Percentiles rank a stretch among this genome's conserved stretches.
phyloP scores from a whole-genome alignment of 2,888 invertebrate species.

The Tenodera sinensis region DNA sequence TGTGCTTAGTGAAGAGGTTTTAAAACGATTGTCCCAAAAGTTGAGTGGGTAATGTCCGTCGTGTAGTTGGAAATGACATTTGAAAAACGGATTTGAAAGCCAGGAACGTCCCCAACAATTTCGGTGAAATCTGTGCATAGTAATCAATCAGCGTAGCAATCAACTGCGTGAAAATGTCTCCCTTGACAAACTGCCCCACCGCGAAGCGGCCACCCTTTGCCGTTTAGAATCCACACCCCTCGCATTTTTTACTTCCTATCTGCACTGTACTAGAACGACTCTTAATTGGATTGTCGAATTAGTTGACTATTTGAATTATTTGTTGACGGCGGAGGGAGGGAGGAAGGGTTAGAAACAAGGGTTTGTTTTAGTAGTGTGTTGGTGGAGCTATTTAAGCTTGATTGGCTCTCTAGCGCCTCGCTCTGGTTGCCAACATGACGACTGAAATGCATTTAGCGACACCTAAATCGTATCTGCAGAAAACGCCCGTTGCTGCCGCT shows the following conservation, averaged over 20 bases:
- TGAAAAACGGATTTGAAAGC: background rate
- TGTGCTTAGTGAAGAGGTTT: too few species aligned
- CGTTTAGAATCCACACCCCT: background rate
- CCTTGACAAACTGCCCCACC: background rate
- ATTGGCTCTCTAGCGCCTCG: background rate
- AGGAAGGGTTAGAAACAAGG: too few species aligned
- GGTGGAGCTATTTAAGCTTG: background rate
- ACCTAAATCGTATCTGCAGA: background rate
- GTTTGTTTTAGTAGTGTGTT: background rate
- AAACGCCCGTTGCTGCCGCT: too few species aligned
- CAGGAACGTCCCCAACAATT: background rate
- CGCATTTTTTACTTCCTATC: background rate
- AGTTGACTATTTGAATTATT: slow-evolving; percentile 6
- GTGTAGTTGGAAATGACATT: background rate
- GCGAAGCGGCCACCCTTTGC: background rate
- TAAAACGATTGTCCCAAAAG: too few species aligned
- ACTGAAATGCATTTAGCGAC: background rate
- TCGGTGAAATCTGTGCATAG: background rate
- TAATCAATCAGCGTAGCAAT: too few species aligned
- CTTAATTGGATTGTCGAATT: slow-evolving; percentile 10
- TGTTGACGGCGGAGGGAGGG: background rate
- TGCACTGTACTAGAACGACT: background rate
- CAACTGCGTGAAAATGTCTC: background rate
- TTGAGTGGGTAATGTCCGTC: background rate
- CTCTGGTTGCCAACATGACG: background rate